These are phyloP conservation scores for Allygus modestus DNA, from an alignment of 2,888 invertebrate species.

Conservation along the genomic window DNA sequence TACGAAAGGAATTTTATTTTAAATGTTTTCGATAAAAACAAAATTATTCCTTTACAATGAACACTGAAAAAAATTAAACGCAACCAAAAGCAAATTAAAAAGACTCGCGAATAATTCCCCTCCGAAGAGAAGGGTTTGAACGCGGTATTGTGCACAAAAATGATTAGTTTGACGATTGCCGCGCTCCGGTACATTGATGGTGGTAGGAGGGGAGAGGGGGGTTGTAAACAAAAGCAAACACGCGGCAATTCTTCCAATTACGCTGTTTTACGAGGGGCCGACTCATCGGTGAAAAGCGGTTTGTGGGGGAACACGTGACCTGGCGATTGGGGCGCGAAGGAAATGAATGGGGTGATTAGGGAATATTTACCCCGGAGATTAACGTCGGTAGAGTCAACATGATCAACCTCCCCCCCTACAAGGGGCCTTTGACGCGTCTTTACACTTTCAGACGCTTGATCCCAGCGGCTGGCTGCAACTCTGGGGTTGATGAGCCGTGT, in stretches of 20 bases:
- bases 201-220: neutral
- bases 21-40: no score
- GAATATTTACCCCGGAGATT: slow-evolving; percentile 42
- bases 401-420: neutral
- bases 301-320: neutral
- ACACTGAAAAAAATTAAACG: no score
- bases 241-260: slow-evolving; percentile 47
- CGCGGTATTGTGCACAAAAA: neutral
- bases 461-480: no score
- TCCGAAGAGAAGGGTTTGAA: neutral
- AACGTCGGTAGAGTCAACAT: slow-evolving; percentile 27
- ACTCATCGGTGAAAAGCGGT: slow-evolving; percentile 18
- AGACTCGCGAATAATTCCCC: no score
- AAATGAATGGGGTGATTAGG: slow-evolving; percentile 49
- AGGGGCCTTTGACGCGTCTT: slow-evolving; percentile 1
- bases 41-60: no score
- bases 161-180: neutral
- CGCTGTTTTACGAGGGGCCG: slow-evolving; percentile 29
- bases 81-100: no score
- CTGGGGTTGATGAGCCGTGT: no score
- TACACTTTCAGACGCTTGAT: no score
- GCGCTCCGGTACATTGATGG: neutral
- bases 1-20: no score
- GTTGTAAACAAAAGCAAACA: slow-evolving; percentile 8
- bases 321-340: neutral